Percentiles rank a stretch among this genome's conserved stretches.
These are phyloP conservation scores for Melopsittacus undulatus DNA, from an alignment of 2,797 vertebrate species.

Conservation along the genomic window DNA sequence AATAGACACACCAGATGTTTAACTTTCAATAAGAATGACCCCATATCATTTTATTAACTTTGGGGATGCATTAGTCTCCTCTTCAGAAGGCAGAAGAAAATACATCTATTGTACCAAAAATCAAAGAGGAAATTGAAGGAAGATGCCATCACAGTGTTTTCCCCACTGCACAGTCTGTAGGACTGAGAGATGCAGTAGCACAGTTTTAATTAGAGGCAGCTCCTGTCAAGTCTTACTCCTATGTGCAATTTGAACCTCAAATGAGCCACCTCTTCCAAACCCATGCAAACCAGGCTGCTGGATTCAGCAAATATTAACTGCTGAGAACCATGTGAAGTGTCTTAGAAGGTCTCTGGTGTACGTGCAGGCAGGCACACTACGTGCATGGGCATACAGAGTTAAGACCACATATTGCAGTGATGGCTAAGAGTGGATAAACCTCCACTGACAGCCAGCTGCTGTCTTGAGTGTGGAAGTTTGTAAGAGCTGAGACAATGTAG, in stretches of 20 bases:
- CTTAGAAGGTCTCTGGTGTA: no score
- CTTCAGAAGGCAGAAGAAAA: background rate
- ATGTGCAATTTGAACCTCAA: background rate
- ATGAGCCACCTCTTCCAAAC: background rate
- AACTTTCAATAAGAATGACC: conserved; percentile 2
- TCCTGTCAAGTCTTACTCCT: background rate
- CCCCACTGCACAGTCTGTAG: background rate
- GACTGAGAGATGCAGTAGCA: background rate
- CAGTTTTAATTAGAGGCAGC: background rate
- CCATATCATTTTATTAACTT: conserved; percentile 8
- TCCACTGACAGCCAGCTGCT: background rate
- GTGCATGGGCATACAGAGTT: rapidly evolving
- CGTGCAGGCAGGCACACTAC: rapidly evolving
- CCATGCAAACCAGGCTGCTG: background rate
- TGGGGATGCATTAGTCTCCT: background rate
- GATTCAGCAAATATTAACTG: rapidly evolving
- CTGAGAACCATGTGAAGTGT: rapidly evolving
- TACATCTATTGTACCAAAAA: background rate
- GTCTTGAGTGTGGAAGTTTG: background rate
- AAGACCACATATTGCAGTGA: rapidly evolving
- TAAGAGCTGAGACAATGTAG: background rate
- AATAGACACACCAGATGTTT: background rate
- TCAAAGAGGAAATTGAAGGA: conserved; percentile 35
- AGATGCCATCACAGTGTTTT: background rate
- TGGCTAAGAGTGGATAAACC: rapidly evolving